Evolutionary conservation across 2,888 invertebrate species (phyloP).

Genomic region (Caenorhabditis sp.): DNA sequence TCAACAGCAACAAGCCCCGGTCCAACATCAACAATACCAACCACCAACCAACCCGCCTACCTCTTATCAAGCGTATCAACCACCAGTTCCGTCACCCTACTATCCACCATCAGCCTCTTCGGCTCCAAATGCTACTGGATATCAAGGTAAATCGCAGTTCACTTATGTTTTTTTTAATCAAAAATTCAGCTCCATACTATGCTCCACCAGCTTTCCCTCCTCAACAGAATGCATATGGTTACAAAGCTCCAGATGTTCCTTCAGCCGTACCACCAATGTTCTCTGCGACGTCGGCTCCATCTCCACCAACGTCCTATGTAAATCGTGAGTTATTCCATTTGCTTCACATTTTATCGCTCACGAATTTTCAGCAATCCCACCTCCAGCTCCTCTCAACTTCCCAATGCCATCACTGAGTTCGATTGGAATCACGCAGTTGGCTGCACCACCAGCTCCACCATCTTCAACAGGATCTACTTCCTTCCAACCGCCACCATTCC

Average conservation of each 20-base stretch:
- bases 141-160: slow-evolving; percentile 39
- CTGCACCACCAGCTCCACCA: slow-evolving; percentile 75
- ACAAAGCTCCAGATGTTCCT: slow-evolving; percentile 59
- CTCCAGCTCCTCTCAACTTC: slow-evolving; percentile 76
- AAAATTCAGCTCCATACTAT: slow-evolving; percentile 46
- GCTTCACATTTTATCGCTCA: not conserved
- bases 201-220: slow-evolving; percentile 45
- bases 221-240: slow-evolving; percentile 40
- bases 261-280: slow-evolving; percentile 67
- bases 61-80: slow-evolving; percentile 51
- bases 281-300: slow-evolving; percentile 40
- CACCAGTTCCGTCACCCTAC: slow-evolving; percentile 42
- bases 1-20: slow-evolving; percentile 23
- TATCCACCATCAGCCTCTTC: slow-evolving; percentile 48
- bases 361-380: slow-evolving; percentile 54
- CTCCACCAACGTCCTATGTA: slow-evolving; percentile 52
- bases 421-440: slow-evolving; percentile 79
- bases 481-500: slow-evolving; percentile 43
- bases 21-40: slow-evolving; percentile 44
- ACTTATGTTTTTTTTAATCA: not conserved
- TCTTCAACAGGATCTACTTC: slow-evolving; percentile 17
- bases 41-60: slow-evolving; percentile 4
- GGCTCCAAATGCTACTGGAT: slow-evolving; percentile 32
- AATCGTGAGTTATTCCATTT: slow-evolving; percentile 34
- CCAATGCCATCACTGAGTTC: slow-evolving; percentile 83